Conservation (phyloP, 2,113 vertebrate genomes). For the Tychaedon coryphoeus region DNA sequence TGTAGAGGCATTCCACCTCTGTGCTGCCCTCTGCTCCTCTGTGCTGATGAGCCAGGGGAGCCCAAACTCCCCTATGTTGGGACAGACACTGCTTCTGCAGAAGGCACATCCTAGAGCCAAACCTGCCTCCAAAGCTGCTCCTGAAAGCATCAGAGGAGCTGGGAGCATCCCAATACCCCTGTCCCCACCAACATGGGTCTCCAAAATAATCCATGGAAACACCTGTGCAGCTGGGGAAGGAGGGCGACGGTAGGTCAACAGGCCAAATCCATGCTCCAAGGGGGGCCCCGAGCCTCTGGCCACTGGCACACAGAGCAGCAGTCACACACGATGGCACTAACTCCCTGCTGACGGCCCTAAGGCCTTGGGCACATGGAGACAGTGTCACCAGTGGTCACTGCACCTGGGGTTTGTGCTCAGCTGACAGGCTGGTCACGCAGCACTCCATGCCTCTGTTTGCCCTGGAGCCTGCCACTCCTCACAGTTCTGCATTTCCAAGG, state of each 20-base stretch:
- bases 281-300: neutral
- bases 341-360: neutral
- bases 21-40: rapidly evolving
- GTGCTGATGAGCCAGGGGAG: rapidly evolving
- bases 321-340: rapidly evolving
- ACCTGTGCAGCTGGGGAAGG: neutral
- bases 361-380: neutral
- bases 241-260: neutral
- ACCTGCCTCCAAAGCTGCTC: neutral
- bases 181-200: rapidly evolving
- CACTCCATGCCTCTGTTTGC: neutral
- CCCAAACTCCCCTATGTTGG: rapidly evolving
- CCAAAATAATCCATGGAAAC: neutral
- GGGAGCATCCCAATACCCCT: neutral
- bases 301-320: rapidly evolving
- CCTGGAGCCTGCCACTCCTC: rapidly evolving
- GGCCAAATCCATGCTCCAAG: neutral
- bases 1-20: neutral
- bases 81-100: neutral
- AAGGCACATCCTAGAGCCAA: neutral
- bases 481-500: neutral
- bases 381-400: neutral
- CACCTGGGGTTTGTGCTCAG: neutral
- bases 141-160: neutral
- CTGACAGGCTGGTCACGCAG: neutral